Conservation (phyloP, 2,888 invertebrate species). For the Parthenolecanium corni region DNA sequence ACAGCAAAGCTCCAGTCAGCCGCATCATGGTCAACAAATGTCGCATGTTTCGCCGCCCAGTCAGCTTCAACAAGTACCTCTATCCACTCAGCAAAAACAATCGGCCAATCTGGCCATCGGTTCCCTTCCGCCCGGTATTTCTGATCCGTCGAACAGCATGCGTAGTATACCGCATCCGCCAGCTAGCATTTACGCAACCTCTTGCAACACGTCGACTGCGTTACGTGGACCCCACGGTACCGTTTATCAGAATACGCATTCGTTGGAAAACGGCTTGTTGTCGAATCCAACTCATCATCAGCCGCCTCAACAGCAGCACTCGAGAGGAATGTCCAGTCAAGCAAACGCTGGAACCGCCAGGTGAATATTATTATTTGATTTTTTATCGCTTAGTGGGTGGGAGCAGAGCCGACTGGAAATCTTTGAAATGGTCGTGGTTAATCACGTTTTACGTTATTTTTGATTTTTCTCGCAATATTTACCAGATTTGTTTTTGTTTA, state of each 20-base stretch:
- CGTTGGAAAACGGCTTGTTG: slow-evolving; percentile 10
- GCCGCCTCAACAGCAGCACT: neutral
- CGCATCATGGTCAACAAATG: neutral
- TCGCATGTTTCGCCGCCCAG: neutral
- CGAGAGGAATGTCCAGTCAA: neutral
- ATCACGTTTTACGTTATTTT: no score
- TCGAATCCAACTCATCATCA: neutral
- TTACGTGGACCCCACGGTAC: slow-evolving; percentile 3
- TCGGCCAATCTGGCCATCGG: neutral
- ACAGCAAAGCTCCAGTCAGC: neutral
- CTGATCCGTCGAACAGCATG: neutral
- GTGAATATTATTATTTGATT: neutral
- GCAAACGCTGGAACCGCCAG: neutral
- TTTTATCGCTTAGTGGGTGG: no score
- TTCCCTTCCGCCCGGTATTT: neutral
- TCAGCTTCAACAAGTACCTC: neutral
- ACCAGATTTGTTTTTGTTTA: no score
- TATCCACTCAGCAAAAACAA: neutral
- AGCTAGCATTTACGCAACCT: neutral
- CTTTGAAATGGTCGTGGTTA: no score
- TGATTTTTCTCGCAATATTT: no score
- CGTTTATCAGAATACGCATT: slow-evolving; percentile 10
- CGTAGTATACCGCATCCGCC: slow-evolving; percentile 13
- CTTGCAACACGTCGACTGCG: neutral
- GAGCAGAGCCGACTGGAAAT: no score